A percentile compares a stretch with the other conserved stretches of the same genome.
Evolutionary conservation across 2,797 vertebrate genomes (phyloP).

Genomic region (Rhinoraja longicauda): DNA sequence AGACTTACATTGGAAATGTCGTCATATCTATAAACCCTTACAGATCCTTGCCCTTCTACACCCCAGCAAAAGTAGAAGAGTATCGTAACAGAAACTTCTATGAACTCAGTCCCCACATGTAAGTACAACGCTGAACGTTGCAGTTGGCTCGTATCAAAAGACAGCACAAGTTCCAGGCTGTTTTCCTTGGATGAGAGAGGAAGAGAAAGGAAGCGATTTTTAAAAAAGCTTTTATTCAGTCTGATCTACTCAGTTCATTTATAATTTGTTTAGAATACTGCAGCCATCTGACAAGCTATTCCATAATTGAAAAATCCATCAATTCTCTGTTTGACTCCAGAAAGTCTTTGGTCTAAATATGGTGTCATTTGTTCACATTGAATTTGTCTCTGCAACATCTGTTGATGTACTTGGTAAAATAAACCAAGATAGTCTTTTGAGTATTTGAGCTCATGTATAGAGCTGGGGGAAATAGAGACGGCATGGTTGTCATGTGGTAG

Average conservation of each 20-base stretch:
- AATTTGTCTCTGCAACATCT: constrained; percentile 18
- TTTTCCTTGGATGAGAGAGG: constrained; percentile 44
- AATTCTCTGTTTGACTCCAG: neutral
- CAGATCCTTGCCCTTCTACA: constrained; percentile 83
- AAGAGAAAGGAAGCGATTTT: constrained; percentile 41
- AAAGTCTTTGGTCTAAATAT: neutral
- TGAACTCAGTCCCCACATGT: constrained; percentile 98
- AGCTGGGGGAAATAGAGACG: neutral
- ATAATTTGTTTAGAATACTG: constrained; percentile 29
- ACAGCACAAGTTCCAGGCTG: constrained; percentile 56
- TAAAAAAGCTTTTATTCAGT: neutral
- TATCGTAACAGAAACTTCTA: constrained; percentile 98
- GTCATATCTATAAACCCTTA: constrained; percentile 98
- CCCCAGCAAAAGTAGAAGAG: constrained; percentile 94
- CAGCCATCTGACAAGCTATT: neutral
- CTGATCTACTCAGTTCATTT: neutral
- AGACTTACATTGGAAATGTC: constrained; percentile 98
- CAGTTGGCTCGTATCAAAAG: constrained; percentile 41
- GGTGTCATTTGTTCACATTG: neutral
- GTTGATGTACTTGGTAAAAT: neutral
- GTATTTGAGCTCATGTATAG: neutral
- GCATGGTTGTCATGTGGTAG: neutral
- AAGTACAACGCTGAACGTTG: constrained; percentile 57
- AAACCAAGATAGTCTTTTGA: neutral
- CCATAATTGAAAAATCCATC: constrained; percentile 10